These are phyloP conservation scores for Chiroxiphia lanceolata DNA, from an alignment of 2,797 vertebrate species.

Conservation along the genomic window DNA sequence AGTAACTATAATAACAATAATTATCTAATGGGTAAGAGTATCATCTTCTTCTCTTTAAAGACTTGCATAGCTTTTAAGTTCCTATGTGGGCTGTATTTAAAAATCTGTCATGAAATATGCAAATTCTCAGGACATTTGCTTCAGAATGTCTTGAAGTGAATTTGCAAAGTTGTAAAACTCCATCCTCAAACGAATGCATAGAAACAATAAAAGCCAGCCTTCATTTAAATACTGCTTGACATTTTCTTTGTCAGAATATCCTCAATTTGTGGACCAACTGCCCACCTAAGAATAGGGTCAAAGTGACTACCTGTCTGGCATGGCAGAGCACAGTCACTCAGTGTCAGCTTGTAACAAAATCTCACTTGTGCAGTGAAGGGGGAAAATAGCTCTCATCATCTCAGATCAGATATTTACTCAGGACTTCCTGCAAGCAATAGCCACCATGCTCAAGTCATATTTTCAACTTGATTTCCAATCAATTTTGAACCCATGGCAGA, in stretches of 20 bases:
- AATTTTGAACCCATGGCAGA: not conserved
- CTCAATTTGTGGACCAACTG: not conserved
- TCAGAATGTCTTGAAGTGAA: not conserved
- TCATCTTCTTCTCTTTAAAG: slow-evolving; percentile 12
- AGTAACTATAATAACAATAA: slow-evolving; percentile 40
- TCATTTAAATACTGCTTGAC: not conserved
- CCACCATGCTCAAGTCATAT: not conserved
- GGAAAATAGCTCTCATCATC: not conserved
- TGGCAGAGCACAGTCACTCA: not conserved
- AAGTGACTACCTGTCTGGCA: not conserved
- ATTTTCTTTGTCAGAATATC: not conserved
- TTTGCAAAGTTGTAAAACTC: not conserved
- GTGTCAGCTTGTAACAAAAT: not conserved
- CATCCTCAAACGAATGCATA: not conserved
- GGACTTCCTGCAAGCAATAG: not conserved
- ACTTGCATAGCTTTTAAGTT: slow-evolving; percentile 25
- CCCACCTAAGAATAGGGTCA: not conserved
- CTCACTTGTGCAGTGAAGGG: not conserved
- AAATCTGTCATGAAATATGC: slow-evolving; percentile 33
- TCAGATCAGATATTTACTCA: not conserved
- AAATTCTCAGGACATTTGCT: slow-evolving; percentile 27
- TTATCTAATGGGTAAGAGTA: slow-evolving; percentile 33
- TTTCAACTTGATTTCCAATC: not conserved
- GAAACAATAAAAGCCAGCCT: not conserved
- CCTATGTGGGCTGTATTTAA: slow-evolving; percentile 31